Conservation (phyloP, 2,888 invertebrate species). For the Alloscopus bannaensis region DNA sequence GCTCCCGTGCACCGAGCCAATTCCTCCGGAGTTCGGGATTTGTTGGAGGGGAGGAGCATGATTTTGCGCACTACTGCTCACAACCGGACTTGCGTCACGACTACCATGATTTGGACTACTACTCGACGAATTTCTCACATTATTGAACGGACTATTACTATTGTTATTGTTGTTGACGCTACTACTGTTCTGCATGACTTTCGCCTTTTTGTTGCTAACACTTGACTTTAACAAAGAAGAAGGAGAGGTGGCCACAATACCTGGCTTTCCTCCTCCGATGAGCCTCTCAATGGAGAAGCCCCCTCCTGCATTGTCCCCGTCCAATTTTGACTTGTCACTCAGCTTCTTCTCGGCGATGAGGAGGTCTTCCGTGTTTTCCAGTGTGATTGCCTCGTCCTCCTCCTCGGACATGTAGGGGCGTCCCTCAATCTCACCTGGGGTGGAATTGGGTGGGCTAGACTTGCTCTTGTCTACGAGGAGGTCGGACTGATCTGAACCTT, state of each 20-base stretch:
- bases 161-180: conserved; percentile 40
- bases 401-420: conserved; percentile 26
- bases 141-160: conserved; percentile 39
- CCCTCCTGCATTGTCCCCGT: conserved; percentile 32
- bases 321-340: conserved; percentile 37
- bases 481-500: not conserved
- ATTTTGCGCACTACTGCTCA: conserved; percentile 13
- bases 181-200: conserved; percentile 20
- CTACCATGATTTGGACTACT: conserved; percentile 25
- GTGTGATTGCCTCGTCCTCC: conserved; percentile 39
- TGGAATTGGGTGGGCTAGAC: conserved; percentile 35
- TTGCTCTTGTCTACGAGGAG: not conserved
- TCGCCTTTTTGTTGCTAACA: conserved; percentile 35
- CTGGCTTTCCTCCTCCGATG: conserved; percentile 63
- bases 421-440: not conserved
- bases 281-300: conserved; percentile 71
- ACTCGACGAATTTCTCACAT: conserved; percentile 36
- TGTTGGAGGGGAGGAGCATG: conserved; percentile 11
- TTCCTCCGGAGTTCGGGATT: conserved; percentile 1
- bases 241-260: conserved; percentile 15
- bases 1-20: conserved; percentile 50
- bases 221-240: not conserved
- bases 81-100: conserved; percentile 25
- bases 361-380: conserved; percentile 49
- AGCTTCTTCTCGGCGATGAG: conserved; percentile 33